Evolutionary conservation across 2,113 vertebrate genomes (phyloP).

Genomic region (Nansenia antarctica): DNA sequence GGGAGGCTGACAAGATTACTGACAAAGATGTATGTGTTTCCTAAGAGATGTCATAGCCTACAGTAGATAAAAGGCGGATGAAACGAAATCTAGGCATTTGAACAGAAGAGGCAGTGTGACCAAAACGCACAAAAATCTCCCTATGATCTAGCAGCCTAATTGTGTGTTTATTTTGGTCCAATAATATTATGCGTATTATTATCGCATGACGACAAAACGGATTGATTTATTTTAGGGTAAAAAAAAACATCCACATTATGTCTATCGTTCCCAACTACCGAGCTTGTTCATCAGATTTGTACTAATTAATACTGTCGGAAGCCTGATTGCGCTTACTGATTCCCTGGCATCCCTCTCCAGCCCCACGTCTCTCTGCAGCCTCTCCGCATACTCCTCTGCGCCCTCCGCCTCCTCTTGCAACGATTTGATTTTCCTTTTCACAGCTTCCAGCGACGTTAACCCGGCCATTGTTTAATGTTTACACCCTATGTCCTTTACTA

Average conservation of each 20-base stretch:
- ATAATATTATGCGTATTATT: background rate
- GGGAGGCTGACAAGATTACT: too few relatives aligned
- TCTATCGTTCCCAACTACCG: slow-evolving; percentile 21
- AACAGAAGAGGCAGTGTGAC: too few relatives aligned
- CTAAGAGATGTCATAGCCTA: too few relatives aligned
- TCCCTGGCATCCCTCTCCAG: slow-evolving; percentile 84
- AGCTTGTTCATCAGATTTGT: slow-evolving; percentile 65
- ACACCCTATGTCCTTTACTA: background rate
- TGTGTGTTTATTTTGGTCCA: background rate
- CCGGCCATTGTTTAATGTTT: slow-evolving; percentile 77
- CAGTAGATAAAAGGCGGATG: too few relatives aligned
- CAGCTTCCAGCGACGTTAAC: slow-evolving; percentile 87
- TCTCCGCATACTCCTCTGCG: slow-evolving; percentile 84
- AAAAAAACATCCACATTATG: background rate
- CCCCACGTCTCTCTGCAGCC: slow-evolving; percentile 86
- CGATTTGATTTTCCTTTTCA: slow-evolving; percentile 90
- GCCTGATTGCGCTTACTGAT: slow-evolving; percentile 77
- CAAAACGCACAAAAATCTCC: too few relatives aligned
- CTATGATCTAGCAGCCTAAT: too few relatives aligned
- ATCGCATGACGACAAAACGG: background rate
- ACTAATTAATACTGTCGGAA: slow-evolving; percentile 58
- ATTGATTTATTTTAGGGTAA: background rate
- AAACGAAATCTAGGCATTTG: too few relatives aligned
- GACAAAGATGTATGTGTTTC: too few relatives aligned
- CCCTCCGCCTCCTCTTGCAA: slow-evolving; percentile 88